Base-by-base conservation (phyloP, 2,888 invertebrate genomes). In the Drepana falcataria region DNA sequence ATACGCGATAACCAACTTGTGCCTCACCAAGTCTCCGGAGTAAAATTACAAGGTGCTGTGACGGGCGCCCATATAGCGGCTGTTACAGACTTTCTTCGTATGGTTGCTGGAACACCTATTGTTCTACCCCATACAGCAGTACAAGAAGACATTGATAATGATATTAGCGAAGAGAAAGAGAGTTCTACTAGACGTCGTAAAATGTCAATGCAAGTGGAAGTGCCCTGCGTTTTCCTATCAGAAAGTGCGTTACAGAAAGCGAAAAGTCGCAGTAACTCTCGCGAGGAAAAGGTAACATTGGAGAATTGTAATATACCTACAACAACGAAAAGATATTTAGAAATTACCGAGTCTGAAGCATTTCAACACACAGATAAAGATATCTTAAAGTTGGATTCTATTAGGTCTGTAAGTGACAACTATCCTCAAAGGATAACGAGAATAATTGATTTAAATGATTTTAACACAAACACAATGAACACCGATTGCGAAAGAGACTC, bases 1-100 rank as follows among this genome's bases (percentile, higher is more conserved):
- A 89, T 93, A 79, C 92, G 93, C 82, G 93, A 93, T 87, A 93
- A 94, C 85, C 92, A 93, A 79, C 93, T 93, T 91, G 92, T 93
- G 77, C 94, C 94, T 65, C 92, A 94, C 63, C 93, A 94, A 79
- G 89, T 94, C 66, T 93, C 93, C 58, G 93, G 94, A 69, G 93
- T 94, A 65, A 89, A 93, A 68, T 90, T 94, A 69, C 93, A 94
- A 79, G 94, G 94, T 59, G 92, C 92, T 58, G 90, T 94, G 59
- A 94, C 94, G 37, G 93, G 93, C 69, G 93, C 93, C 52, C 94
- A 94, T 71, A 93, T 93, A 87, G 92, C 93, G 55, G 93, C 93
- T 56, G 93, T 94, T 53, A 92, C 93, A 56, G 93, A 94, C 77
- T 93, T 94, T 78, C 89, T 94, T 69, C 91, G 93, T 61, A 91